Evolutionary conservation across 1,140 invertebrate species (phyloP).

Genomic region (Leptoteleia sp.): DNA sequence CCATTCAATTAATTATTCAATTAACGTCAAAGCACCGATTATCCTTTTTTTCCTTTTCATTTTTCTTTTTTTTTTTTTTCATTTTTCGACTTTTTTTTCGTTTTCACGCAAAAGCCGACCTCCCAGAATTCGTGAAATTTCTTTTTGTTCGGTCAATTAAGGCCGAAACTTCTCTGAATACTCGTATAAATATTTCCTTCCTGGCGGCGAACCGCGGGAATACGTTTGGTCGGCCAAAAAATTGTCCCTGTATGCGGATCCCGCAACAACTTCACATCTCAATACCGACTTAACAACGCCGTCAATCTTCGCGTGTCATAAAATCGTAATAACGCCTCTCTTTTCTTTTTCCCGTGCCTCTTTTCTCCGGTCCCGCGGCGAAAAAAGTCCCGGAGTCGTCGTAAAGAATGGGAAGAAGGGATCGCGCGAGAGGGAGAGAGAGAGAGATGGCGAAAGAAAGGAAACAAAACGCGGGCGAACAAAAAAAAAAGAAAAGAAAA

Average conservation of each 20-base stretch:
- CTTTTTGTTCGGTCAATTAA: too few species aligned
- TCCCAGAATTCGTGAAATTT: too few species aligned
- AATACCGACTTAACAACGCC: conserved; percentile 56
- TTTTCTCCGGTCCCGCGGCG: conserved; percentile 27
- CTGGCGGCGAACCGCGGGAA: too few species aligned
- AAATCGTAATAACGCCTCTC: conserved; percentile 54
- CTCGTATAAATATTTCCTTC: not conserved
- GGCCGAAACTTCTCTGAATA: too few species aligned
- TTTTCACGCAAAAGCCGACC: too few species aligned
- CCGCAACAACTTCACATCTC: conserved; percentile 27
- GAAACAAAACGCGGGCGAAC: conserved; percentile 35
- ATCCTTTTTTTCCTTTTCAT: too few species aligned
- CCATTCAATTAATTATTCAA: too few species aligned
- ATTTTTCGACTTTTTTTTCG: too few species aligned
- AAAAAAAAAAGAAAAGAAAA: conserved; percentile 31
- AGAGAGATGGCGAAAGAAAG: too few species aligned
- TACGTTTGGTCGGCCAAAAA: conserved; percentile 4
- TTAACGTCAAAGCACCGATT: too few species aligned
- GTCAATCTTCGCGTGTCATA: conserved; percentile 61
- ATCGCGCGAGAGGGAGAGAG: too few species aligned
- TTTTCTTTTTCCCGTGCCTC: conserved; percentile 32
- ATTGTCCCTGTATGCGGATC: conserved; percentile 8
- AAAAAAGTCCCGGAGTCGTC: conserved; percentile 32
- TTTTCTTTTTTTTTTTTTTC: too few species aligned
- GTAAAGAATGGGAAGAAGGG: conserved; percentile 31